Percentiles rank a stretch among this genome's conserved stretches.
These are phyloP conservation scores for Vicugna pacos DNA, from an alignment of 2,113 vertebrate species.

Conservation along the genomic window DNA sequence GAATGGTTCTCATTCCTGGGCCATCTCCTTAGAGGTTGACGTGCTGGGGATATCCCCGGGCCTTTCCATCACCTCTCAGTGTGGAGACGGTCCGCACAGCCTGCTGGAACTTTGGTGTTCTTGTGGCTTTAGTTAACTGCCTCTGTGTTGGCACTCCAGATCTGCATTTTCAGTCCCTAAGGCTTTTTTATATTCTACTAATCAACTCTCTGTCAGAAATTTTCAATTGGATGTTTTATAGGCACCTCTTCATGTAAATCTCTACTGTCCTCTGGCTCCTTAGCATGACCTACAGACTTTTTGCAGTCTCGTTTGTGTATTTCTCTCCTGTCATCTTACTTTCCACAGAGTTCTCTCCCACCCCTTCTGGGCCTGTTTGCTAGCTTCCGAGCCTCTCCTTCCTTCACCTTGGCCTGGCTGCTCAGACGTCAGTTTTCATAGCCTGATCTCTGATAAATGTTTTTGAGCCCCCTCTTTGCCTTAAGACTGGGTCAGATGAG, in stretches of 20 bases:
- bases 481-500: background rate
- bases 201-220: background rate
- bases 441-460: background rate
- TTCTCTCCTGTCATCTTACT: background rate
- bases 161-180: background rate
- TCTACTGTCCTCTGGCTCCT: background rate
- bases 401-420: background rate
- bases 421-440: background rate
- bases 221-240: background rate
- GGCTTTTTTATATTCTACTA: background rate
- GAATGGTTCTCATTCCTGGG: background rate
- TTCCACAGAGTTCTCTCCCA: background rate
- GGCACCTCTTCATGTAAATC: background rate
- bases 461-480: background rate
- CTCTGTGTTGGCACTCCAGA: background rate
- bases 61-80: background rate
- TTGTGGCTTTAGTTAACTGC: background rate
- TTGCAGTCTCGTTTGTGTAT: background rate
- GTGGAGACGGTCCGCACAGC: background rate
- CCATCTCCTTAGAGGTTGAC: background rate
- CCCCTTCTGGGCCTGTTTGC: background rate
- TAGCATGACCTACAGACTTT: background rate
- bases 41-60: background rate
- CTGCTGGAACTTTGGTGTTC: background rate
- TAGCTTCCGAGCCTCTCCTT: background rate